These are phyloP conservation scores for Asteroscopus sphinx DNA, from an alignment of 2,888 invertebrate genomes.

Conservation along the genomic window DNA sequence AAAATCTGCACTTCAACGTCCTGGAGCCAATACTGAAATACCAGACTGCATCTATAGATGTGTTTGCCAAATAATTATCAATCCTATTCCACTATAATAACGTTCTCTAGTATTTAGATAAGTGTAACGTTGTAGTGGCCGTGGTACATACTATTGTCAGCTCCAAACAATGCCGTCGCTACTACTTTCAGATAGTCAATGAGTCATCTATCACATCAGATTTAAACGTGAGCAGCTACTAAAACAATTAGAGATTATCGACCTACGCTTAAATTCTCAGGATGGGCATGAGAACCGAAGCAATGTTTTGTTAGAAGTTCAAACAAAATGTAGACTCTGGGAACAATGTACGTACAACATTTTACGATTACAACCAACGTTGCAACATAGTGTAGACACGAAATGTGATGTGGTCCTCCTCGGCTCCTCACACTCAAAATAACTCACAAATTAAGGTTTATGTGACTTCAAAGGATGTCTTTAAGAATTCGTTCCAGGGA, in stretches of 20 bases:
- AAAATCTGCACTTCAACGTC: conserved; percentile 29
- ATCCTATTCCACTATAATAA: conserved; percentile 28
- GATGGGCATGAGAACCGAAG: conserved; percentile 40
- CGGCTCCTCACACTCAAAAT: conserved; percentile 1
- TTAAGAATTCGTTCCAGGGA: conserved; percentile 5
- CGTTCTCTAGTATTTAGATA: conserved; percentile 10
- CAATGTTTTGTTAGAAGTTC: conserved; percentile 6
- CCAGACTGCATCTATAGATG: not conserved
- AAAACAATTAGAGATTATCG: conserved; percentile 54
- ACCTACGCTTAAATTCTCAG: conserved; percentile 39
- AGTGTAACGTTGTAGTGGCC: conserved; percentile 18
- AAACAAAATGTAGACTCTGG: conserved; percentile 18
- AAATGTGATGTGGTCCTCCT: too few species aligned
- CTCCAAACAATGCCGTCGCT: conserved; percentile 66
- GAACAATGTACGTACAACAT: conserved; percentile 12
- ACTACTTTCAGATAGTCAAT: conserved; percentile 72
- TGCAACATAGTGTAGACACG: conserved; percentile 9
- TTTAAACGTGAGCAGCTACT: conserved; percentile 49
- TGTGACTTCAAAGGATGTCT: conserved; percentile 1
- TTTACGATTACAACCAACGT: conserved; percentile 18
- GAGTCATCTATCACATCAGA: conserved; percentile 67
- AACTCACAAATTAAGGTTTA: conserved; percentile 4
- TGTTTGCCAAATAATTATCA: conserved; percentile 26
- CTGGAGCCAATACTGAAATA: conserved; percentile 27
- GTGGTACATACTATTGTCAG: conserved; percentile 44